Evolutionary conservation across 2,113 vertebrate species (phyloP).

Genomic region (Alethe castanea): DNA sequence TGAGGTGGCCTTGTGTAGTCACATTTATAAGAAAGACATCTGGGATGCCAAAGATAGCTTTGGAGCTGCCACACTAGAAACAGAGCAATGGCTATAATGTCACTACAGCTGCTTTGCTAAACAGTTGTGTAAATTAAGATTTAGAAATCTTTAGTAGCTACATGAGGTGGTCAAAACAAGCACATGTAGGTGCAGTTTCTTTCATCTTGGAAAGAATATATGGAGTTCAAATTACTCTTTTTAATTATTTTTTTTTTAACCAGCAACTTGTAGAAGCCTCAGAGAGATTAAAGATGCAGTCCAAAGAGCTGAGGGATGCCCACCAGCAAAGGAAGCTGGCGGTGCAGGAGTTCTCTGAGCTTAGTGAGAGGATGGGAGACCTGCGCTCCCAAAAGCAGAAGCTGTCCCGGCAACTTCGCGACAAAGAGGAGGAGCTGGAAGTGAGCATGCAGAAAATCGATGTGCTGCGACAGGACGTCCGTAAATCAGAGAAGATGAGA

Average conservation of each 20-base stretch:
- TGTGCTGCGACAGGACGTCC: constrained; percentile 84
- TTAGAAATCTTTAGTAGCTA: neutral
- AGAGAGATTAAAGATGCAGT: constrained; percentile 87
- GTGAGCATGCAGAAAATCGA: constrained; percentile 86
- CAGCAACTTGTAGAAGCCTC: constrained; percentile 90
- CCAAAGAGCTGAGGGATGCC: constrained; percentile 90
- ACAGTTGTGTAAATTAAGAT: neutral
- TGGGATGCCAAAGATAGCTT: neutral
- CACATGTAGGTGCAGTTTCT: neutral
- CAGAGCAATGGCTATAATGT: neutral
- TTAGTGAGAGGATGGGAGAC: constrained; percentile 88
- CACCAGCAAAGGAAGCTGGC: constrained; percentile 91
- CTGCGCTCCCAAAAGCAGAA: constrained; percentile 90
- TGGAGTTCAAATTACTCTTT: neutral
- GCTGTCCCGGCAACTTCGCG: constrained; percentile 87
- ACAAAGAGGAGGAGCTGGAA: constrained; percentile 95
- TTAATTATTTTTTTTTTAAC: neutral
- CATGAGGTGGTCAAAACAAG: neutral
- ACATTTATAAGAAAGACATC: neutral
- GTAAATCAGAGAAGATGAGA: constrained; percentile 86
- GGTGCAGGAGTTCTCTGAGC: constrained; percentile 90
- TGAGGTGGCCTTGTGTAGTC: neutral
- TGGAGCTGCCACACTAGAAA: neutral
- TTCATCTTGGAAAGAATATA: neutral
- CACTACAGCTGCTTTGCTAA: neutral